These are phyloP conservation scores for Drosophila hawaiiensis DNA, from an alignment of 2,888 invertebrate genomes.

Conservation along the genomic window DNA sequence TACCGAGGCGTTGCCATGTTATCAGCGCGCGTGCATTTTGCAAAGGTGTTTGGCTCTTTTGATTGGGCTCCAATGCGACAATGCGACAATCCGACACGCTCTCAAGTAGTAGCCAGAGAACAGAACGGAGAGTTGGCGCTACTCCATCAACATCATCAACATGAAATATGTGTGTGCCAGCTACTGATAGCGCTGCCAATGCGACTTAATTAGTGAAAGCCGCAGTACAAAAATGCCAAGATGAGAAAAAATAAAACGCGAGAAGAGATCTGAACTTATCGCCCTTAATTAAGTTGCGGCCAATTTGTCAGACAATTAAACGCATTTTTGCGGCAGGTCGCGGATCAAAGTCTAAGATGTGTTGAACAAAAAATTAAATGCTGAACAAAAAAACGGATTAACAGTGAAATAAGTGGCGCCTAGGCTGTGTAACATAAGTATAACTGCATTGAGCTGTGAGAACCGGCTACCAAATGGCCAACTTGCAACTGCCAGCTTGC, in stretches of 20 bases:
- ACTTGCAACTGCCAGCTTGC: conserved; percentile 21
- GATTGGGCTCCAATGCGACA: conserved; percentile 52
- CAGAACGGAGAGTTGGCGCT: conserved; percentile 32
- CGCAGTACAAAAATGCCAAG: conserved; percentile 4
- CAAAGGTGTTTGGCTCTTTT: conserved; percentile 82
- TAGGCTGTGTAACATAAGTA: conserved; percentile 49
- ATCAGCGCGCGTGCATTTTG: conserved; percentile 83
- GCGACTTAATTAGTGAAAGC: conserved; percentile 71
- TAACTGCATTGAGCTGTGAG: conserved; percentile 27
- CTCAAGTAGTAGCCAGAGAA: conserved; percentile 39
- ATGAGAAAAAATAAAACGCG: not conserved
- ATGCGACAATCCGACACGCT: conserved; percentile 46
- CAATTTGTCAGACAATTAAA: conserved; percentile 81
- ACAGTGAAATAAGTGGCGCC: conserved; percentile 51
- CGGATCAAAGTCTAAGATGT: conserved; percentile 32
- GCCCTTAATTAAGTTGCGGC: conserved; percentile 78
- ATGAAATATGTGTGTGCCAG: conserved; percentile 71
- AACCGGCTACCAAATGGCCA: conserved; percentile 52
- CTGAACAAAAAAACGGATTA: conserved; percentile 38
- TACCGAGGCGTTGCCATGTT: conserved; percentile 49
- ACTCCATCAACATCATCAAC: conserved; percentile 36
- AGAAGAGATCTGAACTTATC: conserved; percentile 54
- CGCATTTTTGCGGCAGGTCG: conserved; percentile 66
- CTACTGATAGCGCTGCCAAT: conserved; percentile 68
- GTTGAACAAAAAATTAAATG: conserved; percentile 3